A percentile compares a stretch with the other conserved stretches of the same genome.
phyloP scores from a whole-genome alignment of 2,797 vertebrate species.

The Crypturellus tataupa region DNA sequence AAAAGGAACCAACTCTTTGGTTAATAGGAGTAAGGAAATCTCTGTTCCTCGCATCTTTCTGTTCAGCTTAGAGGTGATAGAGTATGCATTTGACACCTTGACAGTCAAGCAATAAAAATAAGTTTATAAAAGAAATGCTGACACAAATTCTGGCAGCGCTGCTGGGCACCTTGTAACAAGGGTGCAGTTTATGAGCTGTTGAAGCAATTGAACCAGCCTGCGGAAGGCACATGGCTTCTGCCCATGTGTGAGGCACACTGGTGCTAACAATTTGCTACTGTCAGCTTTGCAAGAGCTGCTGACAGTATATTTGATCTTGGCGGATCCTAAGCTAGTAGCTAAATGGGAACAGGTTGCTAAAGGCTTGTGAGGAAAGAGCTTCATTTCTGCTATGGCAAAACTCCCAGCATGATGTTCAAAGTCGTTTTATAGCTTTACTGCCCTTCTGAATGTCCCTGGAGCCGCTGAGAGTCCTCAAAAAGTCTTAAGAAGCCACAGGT shows the following conservation, averaged over 20 bases:
- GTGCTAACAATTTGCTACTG: neutral
- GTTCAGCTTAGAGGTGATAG: neutral
- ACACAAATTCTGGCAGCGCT: neutral
- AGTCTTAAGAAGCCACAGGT: neutral
- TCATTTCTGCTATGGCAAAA: neutral
- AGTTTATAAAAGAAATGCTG: conserved; percentile 5
- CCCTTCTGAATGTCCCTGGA: neutral
- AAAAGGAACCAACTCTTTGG: neutral
- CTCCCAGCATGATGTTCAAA: neutral
- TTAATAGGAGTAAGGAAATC: conserved; percentile 7
- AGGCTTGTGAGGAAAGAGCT: neutral
- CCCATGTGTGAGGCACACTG: neutral
- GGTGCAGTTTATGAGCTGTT: neutral
- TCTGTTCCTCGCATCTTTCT: neutral
- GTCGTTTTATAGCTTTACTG: neutral
- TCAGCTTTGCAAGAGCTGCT: neutral
- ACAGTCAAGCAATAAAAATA: neutral
- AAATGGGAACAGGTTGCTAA: neutral
- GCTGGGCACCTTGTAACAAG: neutral
- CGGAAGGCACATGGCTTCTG: neutral
- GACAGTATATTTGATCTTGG: neutral
- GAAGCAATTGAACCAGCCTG: fast-evolving
- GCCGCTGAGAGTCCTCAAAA: neutral
- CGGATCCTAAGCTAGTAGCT: neutral
- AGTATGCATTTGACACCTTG: neutral